A percentile compares a stretch with the other conserved stretches of the same genome.
These are phyloP conservation scores for Lysiphlebus fabarum DNA, from an alignment of 1,140 invertebrate species.

Conservation along the genomic window DNA sequence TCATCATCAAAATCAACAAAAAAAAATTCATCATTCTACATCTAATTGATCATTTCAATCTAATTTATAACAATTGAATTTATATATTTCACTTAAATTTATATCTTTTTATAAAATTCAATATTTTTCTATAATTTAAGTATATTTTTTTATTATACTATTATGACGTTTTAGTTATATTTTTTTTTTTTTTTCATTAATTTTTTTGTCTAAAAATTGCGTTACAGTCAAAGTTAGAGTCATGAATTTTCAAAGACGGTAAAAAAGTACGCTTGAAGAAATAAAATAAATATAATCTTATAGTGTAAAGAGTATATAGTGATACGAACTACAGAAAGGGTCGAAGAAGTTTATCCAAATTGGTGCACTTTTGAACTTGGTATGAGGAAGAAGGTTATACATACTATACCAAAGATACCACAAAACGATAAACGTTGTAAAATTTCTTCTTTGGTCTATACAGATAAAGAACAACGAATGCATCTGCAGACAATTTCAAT, in stretches of 20 bases:
- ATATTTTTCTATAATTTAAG: no score
- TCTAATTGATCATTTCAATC: no score
- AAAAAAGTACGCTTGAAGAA: not conserved
- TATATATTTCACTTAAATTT: no score
- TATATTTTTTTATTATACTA: no score
- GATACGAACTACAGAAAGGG: conserved; percentile 17
- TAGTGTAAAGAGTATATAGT: conserved; percentile 14
- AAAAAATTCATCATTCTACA: no score
- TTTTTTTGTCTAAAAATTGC: not conserved
- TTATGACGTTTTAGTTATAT: no score
- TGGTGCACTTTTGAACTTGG: conserved; percentile 22
- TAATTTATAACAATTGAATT: no score
- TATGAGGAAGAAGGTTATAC: conserved; percentile 3
- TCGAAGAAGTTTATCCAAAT: conserved; percentile 22
- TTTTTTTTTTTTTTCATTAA: not conserved
- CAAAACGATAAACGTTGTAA: conserved; percentile 9
- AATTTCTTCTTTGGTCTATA: not conserved
- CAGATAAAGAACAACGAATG: no score
- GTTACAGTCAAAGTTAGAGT: no score
- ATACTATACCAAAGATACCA: conserved; percentile 6
- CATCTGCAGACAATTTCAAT: not conserved
- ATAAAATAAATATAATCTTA: not conserved
- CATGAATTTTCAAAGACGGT: not conserved
- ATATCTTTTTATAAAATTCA: no score
- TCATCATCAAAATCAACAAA: no score